Evolutionary conservation across 2,113 vertebrate species (phyloP).

Genomic region (Boulengeromyrus knoepffleri): DNA sequence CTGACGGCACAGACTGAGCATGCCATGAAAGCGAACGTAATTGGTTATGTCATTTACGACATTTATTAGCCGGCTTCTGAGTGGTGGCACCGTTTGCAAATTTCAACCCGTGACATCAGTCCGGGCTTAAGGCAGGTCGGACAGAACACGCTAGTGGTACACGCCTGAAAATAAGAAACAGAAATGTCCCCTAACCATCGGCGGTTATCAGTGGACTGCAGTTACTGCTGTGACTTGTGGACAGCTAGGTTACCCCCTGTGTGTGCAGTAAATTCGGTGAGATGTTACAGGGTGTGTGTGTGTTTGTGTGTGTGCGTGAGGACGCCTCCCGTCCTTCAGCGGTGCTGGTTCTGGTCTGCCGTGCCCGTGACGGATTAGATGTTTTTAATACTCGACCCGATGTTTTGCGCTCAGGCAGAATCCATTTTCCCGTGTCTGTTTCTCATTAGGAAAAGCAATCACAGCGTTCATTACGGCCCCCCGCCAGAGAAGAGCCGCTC

Average conservation of each 20-base stretch:
- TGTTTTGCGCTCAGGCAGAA: slow-evolving; percentile 20
- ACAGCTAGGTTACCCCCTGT: background rate
- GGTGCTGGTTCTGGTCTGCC: background rate
- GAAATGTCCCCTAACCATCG: background rate
- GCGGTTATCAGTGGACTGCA: background rate
- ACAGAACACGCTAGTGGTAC: background rate
- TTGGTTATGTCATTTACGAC: background rate
- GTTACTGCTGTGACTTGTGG: background rate
- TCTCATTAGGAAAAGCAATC: slow-evolving; percentile 39
- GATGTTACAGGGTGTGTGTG: background rate
- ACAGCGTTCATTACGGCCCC: slow-evolving; percentile 34
- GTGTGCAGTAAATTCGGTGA: background rate
- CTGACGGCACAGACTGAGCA: background rate
- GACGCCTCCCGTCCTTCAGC: background rate
- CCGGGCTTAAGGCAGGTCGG: background rate
- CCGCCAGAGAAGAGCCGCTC: slow-evolving; percentile 22
- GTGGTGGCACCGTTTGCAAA: background rate
- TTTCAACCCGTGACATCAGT: background rate
- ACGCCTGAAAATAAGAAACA: background rate
- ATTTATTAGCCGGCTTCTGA: background rate
- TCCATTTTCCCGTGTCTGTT: slow-evolving; percentile 28
- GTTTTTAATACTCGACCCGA: slow-evolving; percentile 28
- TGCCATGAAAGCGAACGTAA: background rate
- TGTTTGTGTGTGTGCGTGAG: background rate
- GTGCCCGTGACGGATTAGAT: slow-evolving; percentile 14